Percentiles rank a stretch among this genome's conserved stretches.
These are phyloP conservation scores for Crossocerus cetratus DNA, from an alignment of 2,888 invertebrate species.

Conservation along the genomic window DNA sequence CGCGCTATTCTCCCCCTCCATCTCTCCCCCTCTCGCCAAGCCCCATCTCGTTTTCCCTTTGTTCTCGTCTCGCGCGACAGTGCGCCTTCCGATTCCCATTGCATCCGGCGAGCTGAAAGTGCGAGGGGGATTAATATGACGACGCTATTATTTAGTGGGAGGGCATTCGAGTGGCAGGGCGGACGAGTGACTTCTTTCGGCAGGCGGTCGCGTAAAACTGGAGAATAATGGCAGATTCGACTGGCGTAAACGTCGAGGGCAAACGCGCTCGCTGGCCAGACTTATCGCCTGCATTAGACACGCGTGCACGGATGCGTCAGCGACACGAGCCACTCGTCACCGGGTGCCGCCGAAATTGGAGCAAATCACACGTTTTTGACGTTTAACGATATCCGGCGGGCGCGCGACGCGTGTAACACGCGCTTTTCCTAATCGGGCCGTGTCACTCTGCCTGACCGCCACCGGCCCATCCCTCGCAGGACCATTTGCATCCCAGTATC, in stretches of 20 bases:
- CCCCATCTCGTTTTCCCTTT: too few species aligned
- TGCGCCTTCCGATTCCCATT: too few species aligned
- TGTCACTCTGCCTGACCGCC: constrained; percentile 13
- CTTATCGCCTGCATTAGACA: constrained; percentile 24
- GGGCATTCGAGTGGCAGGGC: neutral
- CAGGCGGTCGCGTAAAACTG: neutral
- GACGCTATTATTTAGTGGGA: neutral
- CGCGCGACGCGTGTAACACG: neutral
- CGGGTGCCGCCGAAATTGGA: constrained; percentile 5
- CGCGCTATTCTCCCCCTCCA: too few species aligned
- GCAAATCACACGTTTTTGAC: constrained; percentile 32
- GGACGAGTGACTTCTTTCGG: neutral
- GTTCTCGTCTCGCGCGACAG: too few species aligned
- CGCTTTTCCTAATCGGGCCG: constrained; percentile 5
- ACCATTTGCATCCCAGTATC: neutral
- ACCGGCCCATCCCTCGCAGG: neutral
- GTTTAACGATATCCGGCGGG: constrained; percentile 10
- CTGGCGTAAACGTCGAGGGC: constrained; percentile 8
- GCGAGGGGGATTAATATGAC: too few species aligned
- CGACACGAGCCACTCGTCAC: constrained; percentile 9
- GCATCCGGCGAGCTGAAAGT: too few species aligned
- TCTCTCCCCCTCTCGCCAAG: too few species aligned
- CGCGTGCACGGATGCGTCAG: constrained; percentile 5
- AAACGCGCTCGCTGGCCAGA: constrained; percentile 3
- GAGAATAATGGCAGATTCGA: neutral